Evolutionary conservation across 64 coral and sea anemone genomes (phyloP).

Genomic region (Anthopleura sola): DNA sequence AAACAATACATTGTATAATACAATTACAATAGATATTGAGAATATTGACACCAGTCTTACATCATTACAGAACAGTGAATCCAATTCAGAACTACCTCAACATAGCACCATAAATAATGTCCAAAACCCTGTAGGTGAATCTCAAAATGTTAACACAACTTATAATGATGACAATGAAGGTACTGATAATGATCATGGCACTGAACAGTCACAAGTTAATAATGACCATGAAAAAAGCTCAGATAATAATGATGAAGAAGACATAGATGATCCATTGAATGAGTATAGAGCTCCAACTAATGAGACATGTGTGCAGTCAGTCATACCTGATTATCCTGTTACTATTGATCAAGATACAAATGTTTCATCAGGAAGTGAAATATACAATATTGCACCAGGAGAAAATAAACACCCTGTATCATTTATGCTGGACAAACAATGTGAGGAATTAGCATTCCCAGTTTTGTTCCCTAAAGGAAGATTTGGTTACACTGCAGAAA

Average conservation of each 20-base stretch:
- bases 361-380: slow-evolving; percentile 52
- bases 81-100: slow-evolving; percentile 41
- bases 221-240: slow-evolving; percentile 21
- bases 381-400: slow-evolving; percentile 62
- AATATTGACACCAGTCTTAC: slow-evolving; percentile 51
- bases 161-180: slow-evolving; percentile 25
- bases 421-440: too few species aligned
- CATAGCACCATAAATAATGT: too few species aligned
- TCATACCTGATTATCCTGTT: slow-evolving; percentile 71
- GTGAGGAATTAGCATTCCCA: too few species aligned
- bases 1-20: slow-evolving; percentile 62
- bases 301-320: slow-evolving; percentile 69
- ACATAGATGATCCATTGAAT: slow-evolving; percentile 64
- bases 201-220: slow-evolving; percentile 15
- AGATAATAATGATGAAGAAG: slow-evolving; percentile 33
- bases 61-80: slow-evolving; percentile 50
- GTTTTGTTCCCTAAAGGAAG: slow-evolving; percentile 59
- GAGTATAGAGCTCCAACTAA: slow-evolving; percentile 69
- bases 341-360: slow-evolving; percentile 38
- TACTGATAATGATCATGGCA: slow-evolving; percentile 30
- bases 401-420: too few species aligned
- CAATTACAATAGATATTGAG: slow-evolving; percentile 49
- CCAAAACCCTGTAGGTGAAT: too few species aligned
- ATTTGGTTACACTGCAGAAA: slow-evolving; percentile 73
- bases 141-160: too few species aligned